Conservation (phyloP, 2,113 vertebrate species). For the Nannospalax galili region DNA sequence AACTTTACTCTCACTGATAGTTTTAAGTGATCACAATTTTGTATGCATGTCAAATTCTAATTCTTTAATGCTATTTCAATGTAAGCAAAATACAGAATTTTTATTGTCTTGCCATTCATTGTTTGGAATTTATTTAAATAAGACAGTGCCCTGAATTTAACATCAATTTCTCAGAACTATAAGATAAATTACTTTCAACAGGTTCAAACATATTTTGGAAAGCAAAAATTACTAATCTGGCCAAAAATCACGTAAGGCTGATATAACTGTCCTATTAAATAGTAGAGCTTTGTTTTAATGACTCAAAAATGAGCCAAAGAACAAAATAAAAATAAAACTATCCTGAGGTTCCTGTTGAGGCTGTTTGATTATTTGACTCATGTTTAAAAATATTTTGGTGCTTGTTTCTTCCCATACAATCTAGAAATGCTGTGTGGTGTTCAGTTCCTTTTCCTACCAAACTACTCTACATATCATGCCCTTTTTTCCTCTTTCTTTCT, state of each 20-base stretch:
- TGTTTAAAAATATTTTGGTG: background rate
- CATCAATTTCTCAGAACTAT: conserved; percentile 20
- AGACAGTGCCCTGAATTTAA: background rate
- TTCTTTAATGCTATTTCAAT: background rate
- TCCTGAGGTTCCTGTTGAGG: background rate
- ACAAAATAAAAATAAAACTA: conserved; percentile 10
- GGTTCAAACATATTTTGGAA: background rate
- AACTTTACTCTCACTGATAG: background rate
- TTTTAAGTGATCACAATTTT: background rate
- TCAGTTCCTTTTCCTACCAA: background rate
- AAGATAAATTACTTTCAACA: background rate
- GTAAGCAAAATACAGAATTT: background rate
- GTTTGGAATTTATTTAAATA: background rate
- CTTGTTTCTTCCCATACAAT: conserved; percentile 3
- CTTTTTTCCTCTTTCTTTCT: no score
- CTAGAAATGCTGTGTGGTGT: background rate
- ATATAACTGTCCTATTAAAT: background rate
- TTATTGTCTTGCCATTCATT: background rate
- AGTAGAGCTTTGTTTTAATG: background rate
- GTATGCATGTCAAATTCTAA: background rate
- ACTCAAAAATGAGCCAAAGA: background rate
- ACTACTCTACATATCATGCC: background rate
- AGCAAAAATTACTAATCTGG: conserved; percentile 11
- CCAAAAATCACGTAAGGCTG: background rate
- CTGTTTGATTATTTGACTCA: background rate